These are phyloP conservation scores for Chelidonichthys spinosus DNA, from an alignment of 2,797 vertebrate genomes.

Conservation along the genomic window DNA sequence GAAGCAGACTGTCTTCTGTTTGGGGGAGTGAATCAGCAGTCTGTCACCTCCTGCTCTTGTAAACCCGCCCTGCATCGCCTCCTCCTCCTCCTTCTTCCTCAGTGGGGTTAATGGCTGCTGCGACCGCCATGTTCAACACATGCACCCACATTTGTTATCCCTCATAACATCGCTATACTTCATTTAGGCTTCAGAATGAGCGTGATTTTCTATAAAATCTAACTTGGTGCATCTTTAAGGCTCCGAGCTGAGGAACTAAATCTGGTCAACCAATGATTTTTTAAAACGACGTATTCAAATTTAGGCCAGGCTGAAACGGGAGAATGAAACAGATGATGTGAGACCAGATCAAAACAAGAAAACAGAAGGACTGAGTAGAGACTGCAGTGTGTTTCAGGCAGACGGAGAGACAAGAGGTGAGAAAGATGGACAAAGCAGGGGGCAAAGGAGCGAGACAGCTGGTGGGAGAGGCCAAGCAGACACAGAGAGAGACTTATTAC, in stretches of 20 bases:
- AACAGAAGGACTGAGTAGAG: neutral
- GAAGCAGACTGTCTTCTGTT: neutral
- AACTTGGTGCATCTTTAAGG: neutral
- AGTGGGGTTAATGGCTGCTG: too few species aligned
- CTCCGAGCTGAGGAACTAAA: neutral
- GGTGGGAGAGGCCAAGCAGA: conserved; percentile 55
- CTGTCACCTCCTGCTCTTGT: conserved; percentile 82
- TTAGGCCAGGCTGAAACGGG: neutral
- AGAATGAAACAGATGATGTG: neutral
- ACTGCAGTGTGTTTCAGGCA: conserved; percentile 17
- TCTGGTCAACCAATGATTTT: neutral
- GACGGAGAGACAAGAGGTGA: conserved; percentile 57
- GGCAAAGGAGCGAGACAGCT: conserved; percentile 55
- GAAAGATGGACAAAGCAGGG: conserved; percentile 59
- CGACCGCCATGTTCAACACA: too few species aligned
- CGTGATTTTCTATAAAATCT: neutral
- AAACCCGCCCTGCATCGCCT: neutral
- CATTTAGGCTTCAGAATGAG: neutral
- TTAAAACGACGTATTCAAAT: neutral
- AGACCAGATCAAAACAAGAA: conserved; percentile 5
- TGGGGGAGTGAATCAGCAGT: conserved; percentile 89
- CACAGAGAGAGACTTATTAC: conserved; percentile 87
- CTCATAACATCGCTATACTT: neutral
- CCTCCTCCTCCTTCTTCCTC: conserved; percentile 3
- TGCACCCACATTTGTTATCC: too few species aligned